phyloP scores from a whole-genome alignment of 1,140 invertebrate genomes.

The Neodiprion lecontei region DNA sequence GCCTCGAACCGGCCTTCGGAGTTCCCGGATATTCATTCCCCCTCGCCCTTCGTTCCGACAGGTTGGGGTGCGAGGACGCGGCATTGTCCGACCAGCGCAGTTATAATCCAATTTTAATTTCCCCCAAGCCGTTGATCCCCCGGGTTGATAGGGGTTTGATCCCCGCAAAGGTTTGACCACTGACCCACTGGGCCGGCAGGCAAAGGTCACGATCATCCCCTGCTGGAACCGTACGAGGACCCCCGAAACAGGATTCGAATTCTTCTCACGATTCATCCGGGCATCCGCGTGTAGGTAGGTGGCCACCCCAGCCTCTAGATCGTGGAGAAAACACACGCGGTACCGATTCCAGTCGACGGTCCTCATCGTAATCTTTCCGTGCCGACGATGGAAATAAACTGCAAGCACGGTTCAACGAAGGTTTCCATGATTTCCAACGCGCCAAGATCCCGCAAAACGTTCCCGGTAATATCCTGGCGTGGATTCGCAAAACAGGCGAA shows the following conservation, averaged over 20 bases:
- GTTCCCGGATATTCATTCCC: neutral
- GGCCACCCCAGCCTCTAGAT: neutral
- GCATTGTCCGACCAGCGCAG: neutral
- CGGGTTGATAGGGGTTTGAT: slow-evolving; percentile 28
- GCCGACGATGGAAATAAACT: neutral
- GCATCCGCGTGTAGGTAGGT: neutral
- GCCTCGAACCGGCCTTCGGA: neutral
- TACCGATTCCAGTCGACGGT: neutral
- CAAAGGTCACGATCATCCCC: slow-evolving; percentile 5
- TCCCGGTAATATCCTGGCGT: no score
- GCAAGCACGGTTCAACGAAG: neutral
- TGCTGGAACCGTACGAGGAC: neutral
- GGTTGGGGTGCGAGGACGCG: neutral
- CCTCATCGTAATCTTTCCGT: neutral
- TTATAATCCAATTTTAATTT: slow-evolving; percentile 35
- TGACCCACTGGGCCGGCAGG: slow-evolving; percentile 26
- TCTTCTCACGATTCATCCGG: neutral
- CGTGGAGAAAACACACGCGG: neutral
- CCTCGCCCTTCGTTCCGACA: neutral
- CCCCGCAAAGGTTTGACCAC: slow-evolving; percentile 25
- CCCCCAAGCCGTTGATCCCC: slow-evolving; percentile 29
- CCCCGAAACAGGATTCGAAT: slow-evolving; percentile 1
- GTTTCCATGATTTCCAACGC: neutral
- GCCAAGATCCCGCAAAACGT: neutral
- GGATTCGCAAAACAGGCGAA: no score